Base-by-base conservation (phyloP, 1,140 invertebrate species). In the Drosophila insularis region DNA sequence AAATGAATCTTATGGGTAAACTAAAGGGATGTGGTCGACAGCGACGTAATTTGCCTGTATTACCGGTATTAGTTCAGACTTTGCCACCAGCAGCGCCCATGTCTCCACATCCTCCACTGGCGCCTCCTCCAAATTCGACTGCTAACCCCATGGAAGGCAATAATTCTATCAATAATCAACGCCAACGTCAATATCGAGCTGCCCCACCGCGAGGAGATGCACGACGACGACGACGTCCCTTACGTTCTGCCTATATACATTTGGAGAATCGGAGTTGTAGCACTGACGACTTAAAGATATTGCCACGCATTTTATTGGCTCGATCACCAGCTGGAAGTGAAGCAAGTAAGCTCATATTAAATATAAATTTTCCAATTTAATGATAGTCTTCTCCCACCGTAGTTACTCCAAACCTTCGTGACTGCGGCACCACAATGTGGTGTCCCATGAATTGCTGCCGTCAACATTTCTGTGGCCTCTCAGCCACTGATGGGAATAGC, bases 361-460 rank as follows among this genome's bases (percentile, higher is more conserved):
- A 62, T 4, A 2, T 1, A 6, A 23, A 13, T n/a, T 2, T 32
- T 4, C 53, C 11, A 1, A 56, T 17, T 1, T 46, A 35, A 19
- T 56, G 43, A 10, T 5, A 6, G 27, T 1, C 5, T 27, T 4
- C 13, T 46, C 1, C 2, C 11, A 2, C 19, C 1, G 1, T 0
- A 66, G 14, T 21, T 54, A 35, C 13, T 0, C 35, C 0, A 13
- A 14, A 19, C 1, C 58, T 31, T 10, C 74, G 65, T 1, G 82
- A 87, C 5, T 19, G 61, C 40, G 63, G 82, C 39, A 87, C 82
- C 4, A 87, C 84, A 23, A 89, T 87, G 81, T 84, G 81, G 80
- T 80, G 80, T 62, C 72, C 81, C 4, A 76, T 64, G 62, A 35
- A 58, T 7, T 68, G 63, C 8, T 68, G 71, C 21, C 14, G 63